Evolutionary conservation across 2,797 vertebrate species (phyloP), one percentile per base, ranked within the genome.

Genomic region (Simalia tracyae): DNA sequence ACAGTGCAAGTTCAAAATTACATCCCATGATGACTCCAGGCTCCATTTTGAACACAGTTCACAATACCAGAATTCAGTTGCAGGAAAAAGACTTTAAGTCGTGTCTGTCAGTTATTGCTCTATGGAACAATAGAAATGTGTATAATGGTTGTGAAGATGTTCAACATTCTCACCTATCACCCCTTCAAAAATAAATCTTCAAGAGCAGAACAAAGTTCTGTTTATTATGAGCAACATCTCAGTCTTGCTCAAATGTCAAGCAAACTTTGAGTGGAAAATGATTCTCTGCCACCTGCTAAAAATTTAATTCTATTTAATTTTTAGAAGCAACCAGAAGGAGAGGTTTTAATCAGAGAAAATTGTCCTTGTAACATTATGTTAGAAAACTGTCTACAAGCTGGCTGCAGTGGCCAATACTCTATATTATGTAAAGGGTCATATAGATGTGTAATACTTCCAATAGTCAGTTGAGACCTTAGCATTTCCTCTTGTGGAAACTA

Each of bases 201-300:
- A 63, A 89, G 50, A 22, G 86, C 66, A 26, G 59, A 89, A 64
- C 11, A 9, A 72, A 66, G 89, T 0, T 11, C 90, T 92, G 89
- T 90, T 42, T 0, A 63, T 26, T 26, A 4, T 3, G 81, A 68
- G 50, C 84, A 87, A n/a, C 14, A 8, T 87, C 66, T 31, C 63
- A 72, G 15, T 12, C 88, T 86, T 95, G 84, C 92, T 92, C 72
- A 84, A 87, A 92, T 95, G 90, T 95, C 89, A 93, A 92, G 88
- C 57, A 94, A 66, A 0, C 86, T 42, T 50, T 94, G 84, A 94
- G 92, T 36, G 42, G 86, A 89, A 93, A 93, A 91, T 46, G 42
- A 86, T 46, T 46, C 76, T 86, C 50, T 91, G 57, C 68, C 31
- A 42, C 92, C 72, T 81, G 81, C 42, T 93, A 86, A 2, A 0